These are phyloP conservation scores for Ceyx cyanopectus DNA, from an alignment of 2,113 vertebrate species.

Conservation along the genomic window DNA sequence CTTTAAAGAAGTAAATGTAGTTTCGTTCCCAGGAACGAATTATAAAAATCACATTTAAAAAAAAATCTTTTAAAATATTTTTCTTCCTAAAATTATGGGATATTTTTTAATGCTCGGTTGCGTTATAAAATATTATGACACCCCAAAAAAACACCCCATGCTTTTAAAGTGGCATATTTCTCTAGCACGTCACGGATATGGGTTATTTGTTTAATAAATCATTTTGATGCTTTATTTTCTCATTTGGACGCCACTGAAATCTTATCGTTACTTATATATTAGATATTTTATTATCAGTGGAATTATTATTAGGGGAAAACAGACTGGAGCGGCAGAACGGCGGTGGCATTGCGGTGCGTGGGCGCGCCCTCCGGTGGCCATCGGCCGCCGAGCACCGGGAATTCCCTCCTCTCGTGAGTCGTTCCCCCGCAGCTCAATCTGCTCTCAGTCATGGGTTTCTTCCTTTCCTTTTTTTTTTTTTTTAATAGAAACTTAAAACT, in stretches of 20 bases:
- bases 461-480: background rate
- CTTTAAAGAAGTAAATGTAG: background rate
- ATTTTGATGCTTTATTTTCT: constrained; percentile 68
- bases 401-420: background rate
- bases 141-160: background rate
- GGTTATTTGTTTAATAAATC: constrained; percentile 70
- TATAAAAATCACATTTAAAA: background rate
- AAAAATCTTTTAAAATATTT: no score
- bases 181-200: constrained; percentile 53
- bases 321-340: background rate
- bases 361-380: constrained; percentile 82
- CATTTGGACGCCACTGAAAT: constrained; percentile 68
- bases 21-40: constrained; percentile 38
- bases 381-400: background rate
- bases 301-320: constrained; percentile 40
- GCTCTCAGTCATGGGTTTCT: background rate
- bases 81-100: constrained; percentile 12
- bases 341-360: constrained; percentile 46
- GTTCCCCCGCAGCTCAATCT: background rate
- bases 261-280: constrained; percentile 73
- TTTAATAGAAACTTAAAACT: background rate
- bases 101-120: constrained; percentile 44
- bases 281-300: constrained; percentile 72
- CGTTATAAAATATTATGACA: constrained; percentile 49
- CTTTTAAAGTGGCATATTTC: constrained; percentile 57